These are phyloP conservation scores for Mus pahari DNA, from an alignment of 2,113 vertebrate species.

Conservation along the genomic window DNA sequence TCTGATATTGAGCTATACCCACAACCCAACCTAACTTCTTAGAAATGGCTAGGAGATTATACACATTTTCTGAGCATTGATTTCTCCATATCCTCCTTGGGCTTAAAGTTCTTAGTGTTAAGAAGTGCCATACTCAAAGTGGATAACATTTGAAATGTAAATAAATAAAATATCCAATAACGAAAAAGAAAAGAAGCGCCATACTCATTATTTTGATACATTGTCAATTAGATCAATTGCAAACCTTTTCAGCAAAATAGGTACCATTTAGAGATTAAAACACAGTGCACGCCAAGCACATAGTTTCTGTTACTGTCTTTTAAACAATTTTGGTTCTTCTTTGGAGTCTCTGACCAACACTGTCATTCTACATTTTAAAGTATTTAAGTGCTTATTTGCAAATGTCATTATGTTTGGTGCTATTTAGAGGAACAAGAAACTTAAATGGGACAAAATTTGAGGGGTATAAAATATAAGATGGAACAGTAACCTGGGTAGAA, in stretches of 20 bases:
- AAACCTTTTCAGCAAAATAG: constrained; percentile 21
- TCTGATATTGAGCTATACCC: not conserved
- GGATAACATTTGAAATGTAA: too few species aligned
- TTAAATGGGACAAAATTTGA: constrained; percentile 55
- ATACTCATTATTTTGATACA: constrained; percentile 25
- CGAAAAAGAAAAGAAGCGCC: not conserved
- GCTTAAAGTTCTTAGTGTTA: not conserved
- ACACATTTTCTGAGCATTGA: not conserved
- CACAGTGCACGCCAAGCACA: not conserved
- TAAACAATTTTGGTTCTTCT: constrained; percentile 42
- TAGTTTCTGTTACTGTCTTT: constrained; percentile 10
- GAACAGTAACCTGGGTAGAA: constrained; percentile 50
- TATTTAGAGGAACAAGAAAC: constrained; percentile 40
- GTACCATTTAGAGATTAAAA: constrained; percentile 43
- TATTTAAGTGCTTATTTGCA: constrained; percentile 39
- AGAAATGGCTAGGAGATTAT: not conserved
- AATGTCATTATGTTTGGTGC: constrained; percentile 8
- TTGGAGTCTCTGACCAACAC: not conserved
- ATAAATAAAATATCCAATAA: too few species aligned
- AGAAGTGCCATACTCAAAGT: not conserved
- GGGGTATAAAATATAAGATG: constrained; percentile 22
- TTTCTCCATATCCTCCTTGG: not conserved
- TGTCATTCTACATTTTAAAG: constrained; percentile 8
- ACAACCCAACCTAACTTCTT: not conserved
- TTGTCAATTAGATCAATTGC: constrained; percentile 1